Evolutionary conservation across 2,113 vertebrate species (phyloP).

Genomic region (Pygathrix nemaeus): DNA sequence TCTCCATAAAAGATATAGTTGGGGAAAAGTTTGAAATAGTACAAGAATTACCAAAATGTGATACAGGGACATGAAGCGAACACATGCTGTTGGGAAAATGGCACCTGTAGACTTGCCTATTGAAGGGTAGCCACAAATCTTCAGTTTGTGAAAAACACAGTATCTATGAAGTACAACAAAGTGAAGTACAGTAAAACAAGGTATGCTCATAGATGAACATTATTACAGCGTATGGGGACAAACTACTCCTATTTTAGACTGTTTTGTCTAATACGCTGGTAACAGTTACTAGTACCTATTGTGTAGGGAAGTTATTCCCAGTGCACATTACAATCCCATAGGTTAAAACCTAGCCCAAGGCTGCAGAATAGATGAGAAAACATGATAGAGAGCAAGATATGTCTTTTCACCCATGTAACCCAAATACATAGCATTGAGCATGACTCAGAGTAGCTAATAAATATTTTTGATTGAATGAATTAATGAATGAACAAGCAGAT

Average conservation of each 20-base stretch:
- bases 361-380: neutral
- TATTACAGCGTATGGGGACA: too few relatives aligned
- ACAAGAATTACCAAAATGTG: neutral
- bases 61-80: neutral
- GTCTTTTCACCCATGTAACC: neutral
- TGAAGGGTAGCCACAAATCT: neutral
- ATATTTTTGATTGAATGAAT: neutral
- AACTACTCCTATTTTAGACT: neutral
- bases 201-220: neutral
- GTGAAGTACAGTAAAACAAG: neutral
- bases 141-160: neutral
- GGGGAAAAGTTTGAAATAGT: neutral
- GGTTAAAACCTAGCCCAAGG: neutral
- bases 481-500: neutral
- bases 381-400: neutral
- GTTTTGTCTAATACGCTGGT: neutral
- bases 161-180: neutral
- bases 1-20: neutral
- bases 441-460: neutral
- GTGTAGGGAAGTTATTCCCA: neutral
- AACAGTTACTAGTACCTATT: neutral
- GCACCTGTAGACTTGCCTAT: neutral
- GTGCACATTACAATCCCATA: neutral
- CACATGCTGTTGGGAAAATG: neutral
- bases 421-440: neutral